These are phyloP conservation scores for Rhinichthys klamathensis DNA, from an alignment of 2,113 vertebrate genomes.

Conservation along the genomic window DNA sequence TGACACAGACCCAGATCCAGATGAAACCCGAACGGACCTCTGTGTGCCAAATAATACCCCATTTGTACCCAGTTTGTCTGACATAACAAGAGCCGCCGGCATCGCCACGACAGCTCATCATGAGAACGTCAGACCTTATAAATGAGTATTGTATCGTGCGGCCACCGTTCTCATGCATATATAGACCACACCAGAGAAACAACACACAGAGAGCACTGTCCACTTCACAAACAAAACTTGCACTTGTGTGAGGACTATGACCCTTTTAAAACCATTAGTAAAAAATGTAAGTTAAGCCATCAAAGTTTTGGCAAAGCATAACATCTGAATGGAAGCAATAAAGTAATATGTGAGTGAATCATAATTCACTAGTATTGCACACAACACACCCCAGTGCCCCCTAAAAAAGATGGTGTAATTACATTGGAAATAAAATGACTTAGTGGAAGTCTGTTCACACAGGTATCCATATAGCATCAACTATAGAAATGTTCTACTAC, in stretches of 20 bases:
- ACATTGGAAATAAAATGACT: too few relatives aligned
- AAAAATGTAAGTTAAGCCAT: background rate
- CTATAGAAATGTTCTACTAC: background rate
- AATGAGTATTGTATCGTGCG: constrained; percentile 62
- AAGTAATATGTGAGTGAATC: background rate
- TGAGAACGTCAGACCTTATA: constrained; percentile 62
- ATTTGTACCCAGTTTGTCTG: constrained; percentile 91
- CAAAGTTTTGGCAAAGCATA: too few relatives aligned
- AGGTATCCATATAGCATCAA: background rate
- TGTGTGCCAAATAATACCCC: constrained; percentile 89
- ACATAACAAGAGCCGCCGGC: constrained; percentile 86
- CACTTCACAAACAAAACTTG: background rate
- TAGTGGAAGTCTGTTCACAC: too few relatives aligned
- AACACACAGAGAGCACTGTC: constrained; percentile 9
- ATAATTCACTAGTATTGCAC: background rate
- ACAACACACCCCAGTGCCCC: background rate
- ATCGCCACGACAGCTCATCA: constrained; percentile 61
- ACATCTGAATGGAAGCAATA: too few relatives aligned
- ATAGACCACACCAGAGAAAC: constrained; percentile 52
- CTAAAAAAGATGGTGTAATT: too few relatives aligned
- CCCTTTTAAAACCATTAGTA: background rate
- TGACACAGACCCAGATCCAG: constrained; percentile 85
- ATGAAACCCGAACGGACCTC: constrained; percentile 88
- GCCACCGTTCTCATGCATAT: constrained; percentile 56
- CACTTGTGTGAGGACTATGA: background rate